phyloP scores from a whole-genome alignment of 2,797 vertebrate species.

The Ctenopoma multispine region DNA sequence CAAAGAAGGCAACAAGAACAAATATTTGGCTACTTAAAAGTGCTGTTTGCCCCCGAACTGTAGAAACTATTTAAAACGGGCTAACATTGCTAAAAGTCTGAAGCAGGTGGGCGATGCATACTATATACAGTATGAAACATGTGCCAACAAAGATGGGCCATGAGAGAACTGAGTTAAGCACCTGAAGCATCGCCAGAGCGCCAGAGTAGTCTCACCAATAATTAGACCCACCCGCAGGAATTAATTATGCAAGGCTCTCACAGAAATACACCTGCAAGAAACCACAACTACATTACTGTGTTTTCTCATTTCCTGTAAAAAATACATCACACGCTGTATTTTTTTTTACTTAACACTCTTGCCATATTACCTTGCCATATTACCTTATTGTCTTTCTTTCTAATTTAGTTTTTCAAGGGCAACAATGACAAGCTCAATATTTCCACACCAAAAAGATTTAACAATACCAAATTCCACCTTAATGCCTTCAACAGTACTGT shows the following conservation, averaged over 20 bases:
- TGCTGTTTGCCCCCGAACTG: not conserved
- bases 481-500: conserved; percentile 13
- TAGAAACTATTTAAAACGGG: not conserved
- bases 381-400: not conserved
- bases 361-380: too few species aligned
- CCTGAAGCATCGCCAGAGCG: conserved; percentile 1
- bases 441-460: not conserved
- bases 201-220: not conserved
- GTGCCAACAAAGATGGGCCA: not conserved
- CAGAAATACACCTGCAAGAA: not conserved
- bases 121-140: not conserved
- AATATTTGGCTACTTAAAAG: not conserved
- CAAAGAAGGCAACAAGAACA: not conserved
- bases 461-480: conserved; percentile 9
- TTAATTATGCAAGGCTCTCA: not conserved
- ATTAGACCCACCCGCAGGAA: conserved; percentile 16
- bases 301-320: not conserved
- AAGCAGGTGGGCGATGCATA: not conserved
- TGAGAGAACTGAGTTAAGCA: conserved; percentile 2
- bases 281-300: too few species aligned
- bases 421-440: not conserved
- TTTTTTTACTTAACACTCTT: not conserved
- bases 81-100: not conserved
- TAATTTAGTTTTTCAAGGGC: not conserved
- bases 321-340: not conserved